Evolutionary conservation across 2,888 invertebrate genomes (phyloP).

Genomic region (Archips crataeganus): DNA sequence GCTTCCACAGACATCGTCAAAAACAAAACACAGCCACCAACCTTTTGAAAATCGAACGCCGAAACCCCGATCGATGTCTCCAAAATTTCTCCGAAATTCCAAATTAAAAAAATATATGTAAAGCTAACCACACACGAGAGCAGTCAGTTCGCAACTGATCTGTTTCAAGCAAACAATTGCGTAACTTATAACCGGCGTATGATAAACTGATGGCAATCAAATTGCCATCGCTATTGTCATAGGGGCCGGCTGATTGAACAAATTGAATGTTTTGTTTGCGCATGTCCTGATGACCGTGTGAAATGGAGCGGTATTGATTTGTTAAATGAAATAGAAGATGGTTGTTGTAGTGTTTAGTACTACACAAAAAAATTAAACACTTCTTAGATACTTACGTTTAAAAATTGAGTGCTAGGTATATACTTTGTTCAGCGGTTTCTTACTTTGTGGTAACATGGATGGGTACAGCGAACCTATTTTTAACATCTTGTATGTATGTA

Average conservation of each 20-base stretch:
- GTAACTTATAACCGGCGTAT: slow-evolving; percentile 19
- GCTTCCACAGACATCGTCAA: not conserved
- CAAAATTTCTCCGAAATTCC: not conserved
- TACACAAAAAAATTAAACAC: too few relatives aligned
- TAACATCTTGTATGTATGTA: too few relatives aligned
- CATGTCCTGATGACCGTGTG: not conserved
- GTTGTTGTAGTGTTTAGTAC: too few relatives aligned
- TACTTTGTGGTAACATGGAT: too few relatives aligned
- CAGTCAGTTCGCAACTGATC: slow-evolving; percentile 35
- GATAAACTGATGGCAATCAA: slow-evolving; percentile 8
- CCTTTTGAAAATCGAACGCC: not conserved
- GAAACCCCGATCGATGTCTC: not conserved
- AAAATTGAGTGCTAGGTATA: too few relatives aligned
- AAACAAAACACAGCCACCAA: slow-evolving; percentile 14
- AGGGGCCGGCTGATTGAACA: not conserved
- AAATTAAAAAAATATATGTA: slow-evolving; percentile 11
- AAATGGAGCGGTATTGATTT: slow-evolving; percentile 14
- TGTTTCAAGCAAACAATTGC: slow-evolving; percentile 24
- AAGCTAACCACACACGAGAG: slow-evolving; percentile 37
- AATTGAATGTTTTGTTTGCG: slow-evolving; percentile 8
- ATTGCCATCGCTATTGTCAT: slow-evolving; percentile 30
- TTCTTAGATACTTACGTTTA: too few relatives aligned
- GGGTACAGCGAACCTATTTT: too few relatives aligned
- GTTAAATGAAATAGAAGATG: not conserved
- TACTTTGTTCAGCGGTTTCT: too few relatives aligned